These are phyloP conservation scores for Syritta pipiens DNA, from an alignment of 2,888 invertebrate species.

Conservation along the genomic window DNA sequence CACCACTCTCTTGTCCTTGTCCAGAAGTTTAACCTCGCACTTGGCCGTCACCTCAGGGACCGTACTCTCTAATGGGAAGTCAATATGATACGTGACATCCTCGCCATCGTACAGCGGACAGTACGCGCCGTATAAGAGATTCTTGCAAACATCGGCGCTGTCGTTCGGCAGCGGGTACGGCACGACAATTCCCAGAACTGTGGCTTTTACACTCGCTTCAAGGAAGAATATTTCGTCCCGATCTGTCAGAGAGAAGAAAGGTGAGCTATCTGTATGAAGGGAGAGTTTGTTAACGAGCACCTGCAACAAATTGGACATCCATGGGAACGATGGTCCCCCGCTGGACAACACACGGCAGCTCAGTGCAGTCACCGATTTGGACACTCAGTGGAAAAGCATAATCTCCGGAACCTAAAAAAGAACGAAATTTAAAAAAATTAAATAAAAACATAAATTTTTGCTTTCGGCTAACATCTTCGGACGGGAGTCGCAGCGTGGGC, in stretches of 20 bases:
- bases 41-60: constrained; percentile 75
- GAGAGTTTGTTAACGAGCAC: too few species aligned
- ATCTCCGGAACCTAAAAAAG: constrained; percentile 70
- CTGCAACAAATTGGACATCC: constrained; percentile 75
- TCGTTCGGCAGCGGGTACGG: constrained; percentile 70
- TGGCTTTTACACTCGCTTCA: constrained; percentile 70
- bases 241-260: too few species aligned
- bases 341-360: constrained; percentile 73
- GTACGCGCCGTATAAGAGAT: constrained; percentile 75
- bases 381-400: constrained; percentile 72
- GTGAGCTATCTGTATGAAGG: background rate
- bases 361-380: constrained; percentile 72
- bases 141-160: constrained; percentile 74
- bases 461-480: constrained; percentile 18
- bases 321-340: constrained; percentile 72
- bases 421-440: background rate
- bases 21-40: constrained; percentile 73
- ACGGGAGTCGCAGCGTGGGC: constrained; percentile 9
- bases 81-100: constrained; percentile 76
- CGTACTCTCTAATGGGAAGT: constrained; percentile 72
- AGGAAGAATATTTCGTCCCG: constrained; percentile 46
- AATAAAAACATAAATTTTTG: background rate
- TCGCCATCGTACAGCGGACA: constrained; percentile 77
- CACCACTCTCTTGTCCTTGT: constrained; percentile 70
- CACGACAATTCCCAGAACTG: constrained; percentile 69